phyloP scores from a whole-genome alignment of 2,797 vertebrate genomes.

The Myotis findleyi region DNA sequence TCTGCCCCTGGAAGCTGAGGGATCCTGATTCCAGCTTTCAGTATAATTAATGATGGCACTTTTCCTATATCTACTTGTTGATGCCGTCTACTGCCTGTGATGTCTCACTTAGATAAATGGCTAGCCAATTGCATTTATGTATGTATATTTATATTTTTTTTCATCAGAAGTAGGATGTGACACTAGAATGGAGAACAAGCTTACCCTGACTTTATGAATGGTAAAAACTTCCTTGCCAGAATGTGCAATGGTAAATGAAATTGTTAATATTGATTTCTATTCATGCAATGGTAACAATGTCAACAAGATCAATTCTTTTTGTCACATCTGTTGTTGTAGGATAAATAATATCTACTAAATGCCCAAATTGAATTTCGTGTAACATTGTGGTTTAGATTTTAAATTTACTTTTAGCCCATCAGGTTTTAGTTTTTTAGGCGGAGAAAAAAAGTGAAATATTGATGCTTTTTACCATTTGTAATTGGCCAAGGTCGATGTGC shows the following conservation, averaged over 20 bases:
- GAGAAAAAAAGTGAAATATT: neutral
- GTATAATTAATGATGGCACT: slow-evolving; percentile 61
- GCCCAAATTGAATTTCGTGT: slow-evolving; percentile 51
- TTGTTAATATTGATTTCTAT: slow-evolving; percentile 71
- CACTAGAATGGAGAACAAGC: slow-evolving; percentile 8
- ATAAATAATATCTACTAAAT: slow-evolving; percentile 64
- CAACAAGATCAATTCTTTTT: slow-evolving; percentile 72
- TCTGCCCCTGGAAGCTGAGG: slow-evolving; percentile 35
- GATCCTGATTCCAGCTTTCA: slow-evolving; percentile 13
- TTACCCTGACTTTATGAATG: slow-evolving; percentile 69
- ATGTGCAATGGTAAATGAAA: slow-evolving; percentile 41
- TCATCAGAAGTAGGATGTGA: slow-evolving; percentile 52
- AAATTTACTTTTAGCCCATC: slow-evolving; percentile 37
- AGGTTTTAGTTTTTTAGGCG: slow-evolving; percentile 20
- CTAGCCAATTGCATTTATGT: slow-evolving; percentile 35
- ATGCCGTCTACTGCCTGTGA: slow-evolving; percentile 32
- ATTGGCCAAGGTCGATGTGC: neutral
- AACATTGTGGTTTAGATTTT: slow-evolving; percentile 51
- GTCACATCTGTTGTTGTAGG: slow-evolving; percentile 47
- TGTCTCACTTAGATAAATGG: slow-evolving; percentile 74
- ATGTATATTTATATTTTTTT: neutral
- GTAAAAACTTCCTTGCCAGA: slow-evolving; percentile 62
- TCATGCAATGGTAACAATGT: slow-evolving; percentile 27
- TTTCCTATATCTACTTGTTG: slow-evolving; percentile 41
- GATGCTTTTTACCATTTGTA: slow-evolving; percentile 3